Conservation (phyloP, 2,797 vertebrate species). For the Cossypha caffra region DNA sequence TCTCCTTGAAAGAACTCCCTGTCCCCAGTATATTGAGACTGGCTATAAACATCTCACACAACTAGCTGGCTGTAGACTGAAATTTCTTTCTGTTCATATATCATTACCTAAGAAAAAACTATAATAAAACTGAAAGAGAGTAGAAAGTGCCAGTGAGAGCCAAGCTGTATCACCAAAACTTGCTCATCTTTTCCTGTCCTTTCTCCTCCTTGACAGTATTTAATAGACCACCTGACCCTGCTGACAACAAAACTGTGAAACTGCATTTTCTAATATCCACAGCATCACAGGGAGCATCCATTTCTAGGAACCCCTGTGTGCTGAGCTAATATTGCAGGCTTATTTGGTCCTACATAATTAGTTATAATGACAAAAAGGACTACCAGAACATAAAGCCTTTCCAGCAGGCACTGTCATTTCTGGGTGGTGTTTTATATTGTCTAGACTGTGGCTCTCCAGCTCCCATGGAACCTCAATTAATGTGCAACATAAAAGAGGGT, state of each 20-base stretch:
- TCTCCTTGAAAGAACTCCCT: neutral
- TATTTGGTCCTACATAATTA: constrained; percentile 44
- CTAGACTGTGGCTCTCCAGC: constrained; percentile 16
- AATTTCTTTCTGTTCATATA: neutral
- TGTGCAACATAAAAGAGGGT: constrained; percentile 11
- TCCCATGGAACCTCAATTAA: neutral
- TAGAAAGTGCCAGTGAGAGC: neutral
- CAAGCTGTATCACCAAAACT: neutral
- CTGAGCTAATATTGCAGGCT: constrained; percentile 52
- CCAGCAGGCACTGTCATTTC: constrained; percentile 46
- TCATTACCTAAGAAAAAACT: neutral
- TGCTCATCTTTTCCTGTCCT: neutral
- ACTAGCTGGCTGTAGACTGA: neutral
- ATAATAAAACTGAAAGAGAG: neutral
- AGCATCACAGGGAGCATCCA: constrained; percentile 49
- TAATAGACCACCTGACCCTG: constrained; percentile 28
- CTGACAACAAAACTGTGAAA: constrained; percentile 40
- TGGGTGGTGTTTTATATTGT: constrained; percentile 22
- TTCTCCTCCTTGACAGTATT: neutral
- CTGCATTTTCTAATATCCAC: constrained; percentile 52
- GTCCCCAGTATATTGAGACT: neutral
- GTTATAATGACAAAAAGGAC: constrained; percentile 62
- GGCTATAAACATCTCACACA: neutral
- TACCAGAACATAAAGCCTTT: constrained; percentile 39
- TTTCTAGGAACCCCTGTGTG: constrained; percentile 53